Conservation (phyloP, 2,888 invertebrate genomes). For the Diogma glabrata region DNA sequence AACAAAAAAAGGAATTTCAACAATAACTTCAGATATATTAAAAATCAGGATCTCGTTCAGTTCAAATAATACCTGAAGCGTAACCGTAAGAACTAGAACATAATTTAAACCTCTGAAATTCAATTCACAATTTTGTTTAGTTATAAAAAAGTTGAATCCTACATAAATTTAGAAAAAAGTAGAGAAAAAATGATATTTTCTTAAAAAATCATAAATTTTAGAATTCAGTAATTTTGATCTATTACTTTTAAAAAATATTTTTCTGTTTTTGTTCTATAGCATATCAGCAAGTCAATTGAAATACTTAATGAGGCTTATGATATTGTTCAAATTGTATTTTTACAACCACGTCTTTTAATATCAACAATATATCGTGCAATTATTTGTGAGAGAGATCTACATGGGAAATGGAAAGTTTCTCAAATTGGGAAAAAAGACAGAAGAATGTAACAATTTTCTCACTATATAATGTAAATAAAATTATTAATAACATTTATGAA, state of each 20-base stretch:
- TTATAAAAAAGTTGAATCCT: too few relatives aligned
- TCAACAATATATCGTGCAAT: conserved; percentile 76
- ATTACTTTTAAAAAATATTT: neutral
- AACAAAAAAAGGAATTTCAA: too few relatives aligned
- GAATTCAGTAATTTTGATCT: too few relatives aligned
- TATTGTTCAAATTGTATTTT: conserved; percentile 74
- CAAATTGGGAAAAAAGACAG: conserved; percentile 82
- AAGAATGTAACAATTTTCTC: conserved; percentile 48
- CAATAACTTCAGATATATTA: too few relatives aligned
- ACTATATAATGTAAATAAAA: neutral
- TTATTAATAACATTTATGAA: neutral
- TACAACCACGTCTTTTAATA: conserved; percentile 59
- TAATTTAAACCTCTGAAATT: too few relatives aligned
- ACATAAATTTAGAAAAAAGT: too few relatives aligned
- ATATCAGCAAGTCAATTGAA: conserved; percentile 70
- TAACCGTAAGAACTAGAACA: too few relatives aligned
- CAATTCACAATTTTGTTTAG: too few relatives aligned
- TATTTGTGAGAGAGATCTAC: conserved; percentile 52
- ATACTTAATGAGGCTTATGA: conserved; percentile 73
- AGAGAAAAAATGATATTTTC: too few relatives aligned
- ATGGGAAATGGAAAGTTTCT: conserved; percentile 51
- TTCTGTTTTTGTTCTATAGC: conserved; percentile 41
- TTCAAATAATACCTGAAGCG: too few relatives aligned
- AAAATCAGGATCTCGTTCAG: too few relatives aligned
- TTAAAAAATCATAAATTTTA: too few relatives aligned